phyloP scores from a whole-genome alignment of 2,797 vertebrate species.

The Hydrolagus colliei region DNA sequence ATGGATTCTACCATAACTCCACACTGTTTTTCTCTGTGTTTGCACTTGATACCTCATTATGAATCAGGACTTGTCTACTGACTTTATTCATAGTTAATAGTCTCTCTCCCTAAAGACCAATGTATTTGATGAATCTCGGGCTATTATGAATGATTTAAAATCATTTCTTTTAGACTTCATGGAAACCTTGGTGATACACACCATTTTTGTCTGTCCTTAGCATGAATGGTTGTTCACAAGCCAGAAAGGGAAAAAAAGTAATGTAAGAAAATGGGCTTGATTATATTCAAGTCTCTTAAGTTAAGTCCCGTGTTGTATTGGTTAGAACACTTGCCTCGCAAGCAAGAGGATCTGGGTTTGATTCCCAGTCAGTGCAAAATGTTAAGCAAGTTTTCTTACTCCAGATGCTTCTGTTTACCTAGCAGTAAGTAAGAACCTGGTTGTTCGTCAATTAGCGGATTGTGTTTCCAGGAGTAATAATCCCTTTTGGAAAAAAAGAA shows the following conservation, averaged over 20 bases:
- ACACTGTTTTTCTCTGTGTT: background rate
- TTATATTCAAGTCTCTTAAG: background rate
- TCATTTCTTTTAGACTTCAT: background rate
- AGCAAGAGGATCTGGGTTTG: too few species aligned
- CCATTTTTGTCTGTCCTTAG: background rate
- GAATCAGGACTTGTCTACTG: background rate
- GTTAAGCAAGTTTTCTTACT: too few species aligned
- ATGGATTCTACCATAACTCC: background rate
- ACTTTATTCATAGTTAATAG: conserved; percentile 1
- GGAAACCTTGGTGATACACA: too few species aligned
- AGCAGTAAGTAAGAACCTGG: too few species aligned
- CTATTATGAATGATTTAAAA: conserved; percentile 1
- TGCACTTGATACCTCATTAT: background rate
- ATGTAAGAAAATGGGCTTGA: too few species aligned
- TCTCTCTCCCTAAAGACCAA: background rate
- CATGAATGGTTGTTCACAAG: background rate
- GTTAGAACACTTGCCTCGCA: background rate
- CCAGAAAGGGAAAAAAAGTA: too few species aligned
- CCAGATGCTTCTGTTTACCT: too few species aligned
- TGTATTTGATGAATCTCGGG: background rate
- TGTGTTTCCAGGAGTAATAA: too few species aligned
- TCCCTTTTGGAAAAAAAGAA: too few species aligned
- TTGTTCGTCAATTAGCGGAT: too few species aligned
- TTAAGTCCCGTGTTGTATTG: background rate
- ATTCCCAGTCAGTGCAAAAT: too few species aligned